Evolutionary conservation across 2,797 vertebrate genomes (phyloP), one percentile per base, ranked within the genome.

Genomic region (Rhabdophis nuchalis): DNA sequence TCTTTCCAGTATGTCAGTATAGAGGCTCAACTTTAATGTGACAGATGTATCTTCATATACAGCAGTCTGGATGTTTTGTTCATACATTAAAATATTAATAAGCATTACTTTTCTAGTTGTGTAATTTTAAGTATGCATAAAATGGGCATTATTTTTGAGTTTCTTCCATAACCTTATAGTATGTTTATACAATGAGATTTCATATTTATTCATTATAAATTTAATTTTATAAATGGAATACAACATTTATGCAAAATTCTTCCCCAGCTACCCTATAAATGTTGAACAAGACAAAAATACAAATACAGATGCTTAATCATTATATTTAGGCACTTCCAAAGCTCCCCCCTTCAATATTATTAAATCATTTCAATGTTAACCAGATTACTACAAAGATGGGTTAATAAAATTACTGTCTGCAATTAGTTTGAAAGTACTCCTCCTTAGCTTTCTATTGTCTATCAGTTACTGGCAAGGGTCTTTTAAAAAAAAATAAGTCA

Each of bases 81-180:
- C 98, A 98, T 98, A 98, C 98, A 98, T 98, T 98, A 98, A 98
- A 98, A 97, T 98, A 98, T 98, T 98, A 98, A 98, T 98, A 98
- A 98, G 98, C 97, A 98, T 97, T 97, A 97, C 94, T 95, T 97
- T 97, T 97, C 96, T 97, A 95, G 95, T 98, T 96, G 97, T 97
- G 95, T 98, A 97, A 97, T 98, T 98, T 92, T 96, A 96, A 97
- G 93, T 95, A 96, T 94, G 93, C 89, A 95, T 93, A 92, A 96
- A 93, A 88, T n/a, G 96, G 95, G 94, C 93, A 92, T 97, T 97
- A 93, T 95, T 90, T 93, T 89, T 92, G 93, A 90, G 4, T 36
- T 95, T 94, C 92, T 61, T 93, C 85, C 93, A 82, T 86, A 58
- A 4, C 50, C 85, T 87, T 16, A 29, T n/a, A 89, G 23, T 16